These are phyloP conservation scores for Labrus mixtus DNA, from an alignment of 2,113 vertebrate genomes.

Conservation along the genomic window DNA sequence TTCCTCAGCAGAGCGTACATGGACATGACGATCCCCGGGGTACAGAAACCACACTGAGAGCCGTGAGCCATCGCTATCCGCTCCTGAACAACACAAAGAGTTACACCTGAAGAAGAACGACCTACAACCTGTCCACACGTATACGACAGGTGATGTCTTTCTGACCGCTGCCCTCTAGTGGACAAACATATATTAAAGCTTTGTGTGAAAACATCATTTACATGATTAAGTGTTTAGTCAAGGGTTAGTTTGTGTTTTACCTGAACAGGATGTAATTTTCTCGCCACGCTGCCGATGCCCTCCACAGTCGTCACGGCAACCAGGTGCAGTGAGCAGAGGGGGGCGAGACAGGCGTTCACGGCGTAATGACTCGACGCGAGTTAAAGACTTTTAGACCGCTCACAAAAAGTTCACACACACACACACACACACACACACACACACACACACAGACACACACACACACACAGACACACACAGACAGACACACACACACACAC, in stretches of 20 bases:
- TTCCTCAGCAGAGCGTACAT: conserved; percentile 94
- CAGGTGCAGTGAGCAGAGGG: conserved; percentile 91
- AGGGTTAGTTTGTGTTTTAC: conserved; percentile 59
- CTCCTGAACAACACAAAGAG: conserved; percentile 81
- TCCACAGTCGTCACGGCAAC: conserved; percentile 94
- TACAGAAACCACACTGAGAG: conserved; percentile 97
- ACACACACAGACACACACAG: too few species aligned
- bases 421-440: too few species aligned
- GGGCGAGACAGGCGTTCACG: conserved; percentile 92
- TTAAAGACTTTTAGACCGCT: conserved; percentile 77
- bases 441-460: too few species aligned
- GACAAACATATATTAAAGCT: too few species aligned
- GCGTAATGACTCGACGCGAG: conserved; percentile 85
- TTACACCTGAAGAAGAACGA: not conserved
- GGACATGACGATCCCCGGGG: conserved; percentile 97
- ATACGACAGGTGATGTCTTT: too few species aligned
- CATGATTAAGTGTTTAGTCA: too few species aligned
- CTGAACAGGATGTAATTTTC: conserved; percentile 93
- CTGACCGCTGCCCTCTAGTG: too few species aligned
- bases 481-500: not conserved
- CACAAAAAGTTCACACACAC: not conserved
- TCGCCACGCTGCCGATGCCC: conserved; percentile 92
- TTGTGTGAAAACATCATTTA: too few species aligned
- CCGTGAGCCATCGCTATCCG: conserved; percentile 93
- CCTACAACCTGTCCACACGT: too few species aligned